Evolutionary conservation across 2,888 invertebrate species (phyloP), one percentile per base, ranked within the genome.

Genomic region (Callosobruchus maculatus): DNA sequence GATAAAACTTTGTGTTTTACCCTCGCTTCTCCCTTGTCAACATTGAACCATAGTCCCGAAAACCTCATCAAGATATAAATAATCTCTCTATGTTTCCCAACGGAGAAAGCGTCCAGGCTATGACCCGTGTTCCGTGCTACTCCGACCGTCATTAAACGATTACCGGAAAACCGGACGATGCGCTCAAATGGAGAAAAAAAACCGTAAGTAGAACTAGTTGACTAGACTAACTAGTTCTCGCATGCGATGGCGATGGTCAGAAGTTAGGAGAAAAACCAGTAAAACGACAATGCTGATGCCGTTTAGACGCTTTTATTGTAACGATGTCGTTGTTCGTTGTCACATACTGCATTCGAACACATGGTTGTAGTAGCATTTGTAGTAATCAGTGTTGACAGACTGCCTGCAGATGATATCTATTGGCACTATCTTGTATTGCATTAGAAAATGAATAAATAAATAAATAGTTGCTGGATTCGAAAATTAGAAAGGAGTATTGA

Each of bases 291-390:
- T 49, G 49, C 49, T 71, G 73, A 77, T 73, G 77, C 78, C 74
- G 77, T 76, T 75, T 74, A 49, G 71, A 76, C 75, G 74, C 75
- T 76, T 67, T 70, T 70, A 72, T 31, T 74, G 75, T 70, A 66
- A 70, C 72, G 74, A 69, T 74, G 77, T 71, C 66, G 70, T 68
- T 70, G 66, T 72, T 87, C 0, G 82, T 88, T n/a, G 75, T 81
- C 0, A 7, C 49, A 49, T 49, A 13, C 3, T 2, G 26, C 26
- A 26, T 49, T 18, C 49, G 4, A 49, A 5, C 49, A 18, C 18
- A 49, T 18, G 49, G 7, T 1, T 13, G 13, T 49, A 49, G 49
- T 49, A 49, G 13, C 13, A 18, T 3, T 1, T 13, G 13, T 49
- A 49, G 49, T 49, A 49, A 49, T 49, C 13, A 49, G 49, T 49